These are phyloP conservation scores for Ammodramus savannarum DNA, from an alignment of 2,113 vertebrate species.

Conservation along the genomic window DNA sequence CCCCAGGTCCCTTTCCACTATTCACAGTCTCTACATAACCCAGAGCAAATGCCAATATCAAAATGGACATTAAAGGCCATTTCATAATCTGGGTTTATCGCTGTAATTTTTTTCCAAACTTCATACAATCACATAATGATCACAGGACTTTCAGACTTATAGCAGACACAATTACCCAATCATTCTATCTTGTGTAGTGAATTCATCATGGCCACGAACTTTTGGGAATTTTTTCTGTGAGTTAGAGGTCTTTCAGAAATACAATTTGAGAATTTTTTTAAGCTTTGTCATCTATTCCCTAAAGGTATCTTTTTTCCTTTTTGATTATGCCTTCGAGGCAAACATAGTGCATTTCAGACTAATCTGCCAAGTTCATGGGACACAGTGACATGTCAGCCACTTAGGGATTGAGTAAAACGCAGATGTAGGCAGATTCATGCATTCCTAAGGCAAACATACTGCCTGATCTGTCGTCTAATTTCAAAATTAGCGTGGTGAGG, in stretches of 20 bases:
- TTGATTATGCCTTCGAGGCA: not conserved
- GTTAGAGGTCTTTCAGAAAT: not conserved
- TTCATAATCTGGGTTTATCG: not conserved
- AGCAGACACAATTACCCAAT: not conserved
- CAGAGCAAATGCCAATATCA: not conserved
- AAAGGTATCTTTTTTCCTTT: not conserved
- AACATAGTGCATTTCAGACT: not conserved
- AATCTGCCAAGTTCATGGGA: not conserved
- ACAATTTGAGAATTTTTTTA: not conserved
- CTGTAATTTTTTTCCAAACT: not conserved
- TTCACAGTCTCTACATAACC: not conserved
- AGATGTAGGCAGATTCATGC: not conserved
- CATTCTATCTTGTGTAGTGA: not conserved
- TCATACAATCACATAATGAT: not conserved
- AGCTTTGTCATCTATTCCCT: not conserved
- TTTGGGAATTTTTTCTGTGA: not conserved
- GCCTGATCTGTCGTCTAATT: not conserved
- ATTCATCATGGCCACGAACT: not conserved
- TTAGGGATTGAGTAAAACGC: not conserved
- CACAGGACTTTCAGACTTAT: not conserved
- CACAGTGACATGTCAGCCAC: not conserved
- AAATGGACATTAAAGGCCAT: not conserved
- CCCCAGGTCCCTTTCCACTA: not conserved
- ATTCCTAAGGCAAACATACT: not conserved
- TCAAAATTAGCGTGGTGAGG: not conserved